These are phyloP conservation scores for Poicephalus meyeri DNA, from an alignment of 2,113 vertebrate species.

Conservation along the genomic window DNA sequence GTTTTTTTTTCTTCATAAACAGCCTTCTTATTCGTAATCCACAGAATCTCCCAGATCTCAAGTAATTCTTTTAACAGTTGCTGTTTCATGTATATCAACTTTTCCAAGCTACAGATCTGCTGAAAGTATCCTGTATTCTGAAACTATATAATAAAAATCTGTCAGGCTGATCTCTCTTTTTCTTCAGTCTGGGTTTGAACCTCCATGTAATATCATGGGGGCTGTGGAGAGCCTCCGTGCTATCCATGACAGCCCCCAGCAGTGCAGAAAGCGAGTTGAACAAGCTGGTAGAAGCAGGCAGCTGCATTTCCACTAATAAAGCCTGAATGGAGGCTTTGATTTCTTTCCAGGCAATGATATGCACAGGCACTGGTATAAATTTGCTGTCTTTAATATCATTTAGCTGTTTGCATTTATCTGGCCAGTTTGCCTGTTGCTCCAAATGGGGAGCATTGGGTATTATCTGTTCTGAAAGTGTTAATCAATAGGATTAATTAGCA, in stretches of 20 bases:
- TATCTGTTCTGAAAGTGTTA: not conserved
- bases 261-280: fast-evolving
- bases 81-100: not conserved
- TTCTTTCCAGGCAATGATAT: not conserved
- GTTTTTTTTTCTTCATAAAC: not conserved
- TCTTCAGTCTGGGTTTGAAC: not conserved
- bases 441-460: not conserved
- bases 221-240: not conserved
- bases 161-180: not conserved
- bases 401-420: not conserved
- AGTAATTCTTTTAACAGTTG: not conserved
- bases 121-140: not conserved
- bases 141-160: not conserved
- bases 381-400: not conserved
- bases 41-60: not conserved
- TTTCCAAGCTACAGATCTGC: not conserved
- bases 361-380: not conserved
- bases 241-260: not conserved
- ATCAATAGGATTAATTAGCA: conserved; percentile 45
- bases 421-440: not conserved
- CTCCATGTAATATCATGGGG: not conserved
- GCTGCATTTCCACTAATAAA: not conserved
- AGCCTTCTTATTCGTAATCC: not conserved
- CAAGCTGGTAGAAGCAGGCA: fast-evolving
- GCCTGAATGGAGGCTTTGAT: not conserved